Conservation (phyloP, 2,888 invertebrate genomes). For the Gerris lacustris region DNA sequence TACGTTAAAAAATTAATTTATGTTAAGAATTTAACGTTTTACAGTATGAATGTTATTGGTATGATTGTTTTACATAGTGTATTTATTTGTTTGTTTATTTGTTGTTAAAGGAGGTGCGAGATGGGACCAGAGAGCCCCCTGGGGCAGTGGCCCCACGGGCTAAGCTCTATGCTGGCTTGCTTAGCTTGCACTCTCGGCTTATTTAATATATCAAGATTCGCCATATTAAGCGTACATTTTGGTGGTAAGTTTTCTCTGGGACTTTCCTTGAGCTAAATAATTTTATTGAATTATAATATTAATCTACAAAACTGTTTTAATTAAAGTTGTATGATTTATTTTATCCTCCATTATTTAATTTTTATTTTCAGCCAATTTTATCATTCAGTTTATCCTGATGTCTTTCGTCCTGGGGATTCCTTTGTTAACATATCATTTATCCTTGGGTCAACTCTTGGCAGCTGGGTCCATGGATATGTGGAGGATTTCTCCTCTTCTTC, state of each 20-base stretch:
- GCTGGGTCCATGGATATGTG: conserved; percentile 85
- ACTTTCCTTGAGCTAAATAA: conserved; percentile 11
- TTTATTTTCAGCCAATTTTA: conserved; percentile 58
- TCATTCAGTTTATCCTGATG: conserved; percentile 74
- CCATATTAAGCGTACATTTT: conserved; percentile 73
- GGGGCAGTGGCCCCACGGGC: conserved; percentile 51
- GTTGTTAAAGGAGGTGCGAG: not conserved
- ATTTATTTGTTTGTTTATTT: not conserved
- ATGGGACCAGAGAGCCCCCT: not conserved
- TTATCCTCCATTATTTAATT: conserved; percentile 10
- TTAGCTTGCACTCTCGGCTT: conserved; percentile 76
- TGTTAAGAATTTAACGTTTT: too few relatives aligned
- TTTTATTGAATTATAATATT: not conserved
- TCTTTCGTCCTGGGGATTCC: conserved; percentile 73
- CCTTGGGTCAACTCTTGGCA: conserved; percentile 70
- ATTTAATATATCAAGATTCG: conserved; percentile 78
- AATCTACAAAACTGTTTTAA: not conserved
- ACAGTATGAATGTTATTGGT: too few relatives aligned
- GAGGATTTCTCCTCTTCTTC: conserved; percentile 82
- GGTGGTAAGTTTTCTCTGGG: conserved; percentile 47
- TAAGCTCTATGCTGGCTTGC: conserved; percentile 68
- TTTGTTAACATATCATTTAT: conserved; percentile 68
- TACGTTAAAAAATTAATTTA: too few relatives aligned
- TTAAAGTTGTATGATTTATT: not conserved
- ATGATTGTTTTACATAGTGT: too few relatives aligned